phyloP scores from a whole-genome alignment of 2,797 vertebrate species.

The Liasis olivaceus region DNA sequence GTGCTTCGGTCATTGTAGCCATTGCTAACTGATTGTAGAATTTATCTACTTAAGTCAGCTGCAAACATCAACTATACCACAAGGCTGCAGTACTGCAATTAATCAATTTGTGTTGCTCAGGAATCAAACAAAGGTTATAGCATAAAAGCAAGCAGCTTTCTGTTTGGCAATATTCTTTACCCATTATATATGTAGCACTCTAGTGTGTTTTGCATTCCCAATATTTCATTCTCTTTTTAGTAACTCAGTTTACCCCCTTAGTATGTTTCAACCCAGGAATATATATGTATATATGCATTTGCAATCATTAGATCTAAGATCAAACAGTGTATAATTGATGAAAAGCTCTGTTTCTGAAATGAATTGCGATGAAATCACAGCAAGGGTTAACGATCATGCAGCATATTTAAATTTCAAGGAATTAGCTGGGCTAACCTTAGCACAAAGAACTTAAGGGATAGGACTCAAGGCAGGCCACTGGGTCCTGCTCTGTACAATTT shows the following conservation, averaged over 20 bases:
- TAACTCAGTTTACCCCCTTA: neutral
- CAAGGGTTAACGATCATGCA: slow-evolving; percentile 46
- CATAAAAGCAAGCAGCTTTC: neutral
- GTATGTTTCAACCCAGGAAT: neutral
- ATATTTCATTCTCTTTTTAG: neutral
- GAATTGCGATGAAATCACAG: slow-evolving; percentile 40
- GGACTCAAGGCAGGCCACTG: neutral
- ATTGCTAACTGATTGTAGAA: neutral
- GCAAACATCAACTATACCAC: neutral
- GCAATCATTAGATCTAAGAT: slow-evolving; percentile 17
- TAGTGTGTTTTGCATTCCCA: neutral
- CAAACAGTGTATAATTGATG: slow-evolving; percentile 2
- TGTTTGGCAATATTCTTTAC: neutral
- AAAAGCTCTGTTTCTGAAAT: slow-evolving; percentile 18
- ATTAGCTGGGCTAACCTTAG: neutral
- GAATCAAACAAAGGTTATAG: neutral
- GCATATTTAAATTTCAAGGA: neutral
- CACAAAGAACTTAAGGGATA: neutral
- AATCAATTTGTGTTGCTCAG: neutral
- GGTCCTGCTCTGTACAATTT: neutral
- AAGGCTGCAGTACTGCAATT: neutral
- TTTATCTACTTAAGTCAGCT: neutral
- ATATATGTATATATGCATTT: neutral
- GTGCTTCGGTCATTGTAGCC: neutral
- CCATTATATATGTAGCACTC: neutral